These are phyloP conservation scores for Hypothenemus hampei DNA, from an alignment of 1,140 invertebrate species.

Conservation along the genomic window DNA sequence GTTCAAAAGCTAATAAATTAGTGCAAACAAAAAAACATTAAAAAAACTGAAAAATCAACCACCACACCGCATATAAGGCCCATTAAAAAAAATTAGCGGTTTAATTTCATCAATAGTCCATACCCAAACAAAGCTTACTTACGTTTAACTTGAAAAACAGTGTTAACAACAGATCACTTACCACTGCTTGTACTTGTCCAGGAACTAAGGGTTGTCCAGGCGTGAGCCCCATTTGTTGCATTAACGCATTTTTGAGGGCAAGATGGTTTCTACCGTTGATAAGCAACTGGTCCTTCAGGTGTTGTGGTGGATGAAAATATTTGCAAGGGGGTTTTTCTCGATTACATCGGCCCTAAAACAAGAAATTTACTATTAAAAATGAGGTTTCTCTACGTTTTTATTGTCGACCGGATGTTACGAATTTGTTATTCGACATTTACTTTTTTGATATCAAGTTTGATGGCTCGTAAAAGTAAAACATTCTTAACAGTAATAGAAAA, in stretches of 20 bases:
- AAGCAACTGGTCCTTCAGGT: conserved; percentile 98
- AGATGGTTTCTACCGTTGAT: conserved; percentile 99
- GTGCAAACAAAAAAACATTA: too few species aligned
- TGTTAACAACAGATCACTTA: conserved; percentile 61
- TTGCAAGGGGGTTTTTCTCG: conserved; percentile 99
- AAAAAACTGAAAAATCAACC: background rate
- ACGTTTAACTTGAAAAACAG: background rate
- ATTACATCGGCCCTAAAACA: conserved; percentile 95
- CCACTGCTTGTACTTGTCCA: conserved; percentile 85
- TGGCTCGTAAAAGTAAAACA: too few species aligned
- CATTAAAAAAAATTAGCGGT: conserved; percentile 20
- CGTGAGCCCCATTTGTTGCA: conserved; percentile 92
- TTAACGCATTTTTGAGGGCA: conserved; percentile 92
- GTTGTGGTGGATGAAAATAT: conserved; percentile 99
- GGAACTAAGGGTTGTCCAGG: conserved; percentile 81
- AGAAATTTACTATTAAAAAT: too few species aligned
- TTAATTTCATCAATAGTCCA: background rate
- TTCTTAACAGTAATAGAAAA: too few species aligned
- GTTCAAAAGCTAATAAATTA: too few species aligned
- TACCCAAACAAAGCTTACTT: conserved; percentile 6
- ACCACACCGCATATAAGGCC: background rate
- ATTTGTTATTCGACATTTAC: too few species aligned
- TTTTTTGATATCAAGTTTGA: too few species aligned
- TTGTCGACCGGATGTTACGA: too few species aligned
- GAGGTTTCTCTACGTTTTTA: too few species aligned